phyloP scores from a whole-genome alignment of 2,888 invertebrate species.

The Dicranocentrus wangi region DNA sequence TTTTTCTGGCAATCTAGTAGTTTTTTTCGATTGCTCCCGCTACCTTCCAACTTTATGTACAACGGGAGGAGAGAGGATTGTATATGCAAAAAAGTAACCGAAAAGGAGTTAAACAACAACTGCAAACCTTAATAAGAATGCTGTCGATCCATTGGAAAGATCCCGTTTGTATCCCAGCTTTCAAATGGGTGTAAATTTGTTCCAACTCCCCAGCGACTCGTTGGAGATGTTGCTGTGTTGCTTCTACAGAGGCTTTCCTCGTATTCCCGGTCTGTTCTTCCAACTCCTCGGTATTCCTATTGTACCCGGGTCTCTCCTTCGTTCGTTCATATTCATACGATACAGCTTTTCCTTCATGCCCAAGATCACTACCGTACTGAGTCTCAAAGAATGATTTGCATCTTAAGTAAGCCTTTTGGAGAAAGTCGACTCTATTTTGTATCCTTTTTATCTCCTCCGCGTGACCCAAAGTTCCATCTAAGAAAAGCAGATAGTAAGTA shows the following conservation, averaged over 20 bases:
- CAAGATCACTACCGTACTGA: slow-evolving; percentile 54
- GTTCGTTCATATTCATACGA: slow-evolving; percentile 61
- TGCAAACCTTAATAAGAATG: slow-evolving; percentile 83
- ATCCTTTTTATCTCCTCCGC: slow-evolving; percentile 71
- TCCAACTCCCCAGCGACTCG: slow-evolving; percentile 70
- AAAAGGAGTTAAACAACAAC: slow-evolving; percentile 26
- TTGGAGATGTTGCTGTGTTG: slow-evolving; percentile 61
- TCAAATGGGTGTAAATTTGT: slow-evolving; percentile 71
- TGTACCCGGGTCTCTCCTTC: slow-evolving; percentile 46
- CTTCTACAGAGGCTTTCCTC: slow-evolving; percentile 21
- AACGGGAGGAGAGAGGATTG: not conserved
- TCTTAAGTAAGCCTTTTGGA: slow-evolving; percentile 69
- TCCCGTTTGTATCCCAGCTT: slow-evolving; percentile 77
- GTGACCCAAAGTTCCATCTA: slow-evolving; percentile 69
- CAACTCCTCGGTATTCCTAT: slow-evolving; percentile 47
- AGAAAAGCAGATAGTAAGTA: slow-evolving; percentile 42
- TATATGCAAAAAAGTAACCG: slow-evolving; percentile 22
- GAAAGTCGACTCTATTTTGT: slow-evolving; percentile 65
- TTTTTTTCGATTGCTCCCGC: too few species aligned
- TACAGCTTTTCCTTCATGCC: slow-evolving; percentile 46
- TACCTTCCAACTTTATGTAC: not conserved
- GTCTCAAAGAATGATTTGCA: slow-evolving; percentile 70
- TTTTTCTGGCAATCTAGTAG: not conserved
- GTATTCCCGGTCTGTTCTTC: slow-evolving; percentile 43
- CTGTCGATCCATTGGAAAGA: slow-evolving; percentile 96